A percentile compares a stretch with the other conserved stretches of the same genome.
Evolutionary conservation across 2,113 vertebrate genomes (phyloP).

Genomic region (Caranx ignobilis): DNA sequence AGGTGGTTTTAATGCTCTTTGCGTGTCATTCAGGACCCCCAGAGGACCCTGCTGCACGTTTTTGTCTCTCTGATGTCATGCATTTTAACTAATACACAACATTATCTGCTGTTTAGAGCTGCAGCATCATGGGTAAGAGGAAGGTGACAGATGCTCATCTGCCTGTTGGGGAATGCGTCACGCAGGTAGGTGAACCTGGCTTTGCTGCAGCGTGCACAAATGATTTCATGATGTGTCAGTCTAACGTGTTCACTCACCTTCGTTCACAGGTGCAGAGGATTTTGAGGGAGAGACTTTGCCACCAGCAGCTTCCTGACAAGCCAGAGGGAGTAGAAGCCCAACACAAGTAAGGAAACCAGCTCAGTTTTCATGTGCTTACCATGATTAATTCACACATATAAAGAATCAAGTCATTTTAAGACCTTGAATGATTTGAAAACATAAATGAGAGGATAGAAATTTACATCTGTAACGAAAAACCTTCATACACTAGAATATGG

Average conservation of each 20-base stretch:
- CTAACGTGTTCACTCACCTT: background rate
- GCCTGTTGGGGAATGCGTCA: slow-evolving; percentile 84
- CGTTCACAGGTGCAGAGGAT: slow-evolving; percentile 86
- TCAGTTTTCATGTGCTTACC: background rate
- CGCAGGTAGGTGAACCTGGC: slow-evolving; percentile 84
- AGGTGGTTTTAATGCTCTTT: background rate
- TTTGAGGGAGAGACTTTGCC: slow-evolving; percentile 90
- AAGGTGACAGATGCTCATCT: slow-evolving; percentile 81
- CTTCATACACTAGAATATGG: background rate
- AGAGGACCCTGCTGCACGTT: background rate
- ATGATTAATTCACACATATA: background rate
- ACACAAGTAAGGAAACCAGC: slow-evolving; percentile 86
- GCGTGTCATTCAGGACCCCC: background rate
- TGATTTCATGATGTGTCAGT: background rate
- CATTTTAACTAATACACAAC: background rate
- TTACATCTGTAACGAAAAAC: too few relatives aligned
- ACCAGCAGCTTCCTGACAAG: slow-evolving; percentile 75
- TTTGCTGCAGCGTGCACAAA: too few relatives aligned
- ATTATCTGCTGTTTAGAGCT: slow-evolving; percentile 12
- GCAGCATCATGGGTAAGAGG: slow-evolving; percentile 79
- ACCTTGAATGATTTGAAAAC: too few relatives aligned
- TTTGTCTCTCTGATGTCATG: background rate
- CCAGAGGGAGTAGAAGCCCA: slow-evolving; percentile 88
- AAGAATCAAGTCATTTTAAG: too few relatives aligned
- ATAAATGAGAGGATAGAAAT: too few relatives aligned